Conservation (phyloP, 2,797 vertebrate genomes). For the Mustela erminea region DNA sequence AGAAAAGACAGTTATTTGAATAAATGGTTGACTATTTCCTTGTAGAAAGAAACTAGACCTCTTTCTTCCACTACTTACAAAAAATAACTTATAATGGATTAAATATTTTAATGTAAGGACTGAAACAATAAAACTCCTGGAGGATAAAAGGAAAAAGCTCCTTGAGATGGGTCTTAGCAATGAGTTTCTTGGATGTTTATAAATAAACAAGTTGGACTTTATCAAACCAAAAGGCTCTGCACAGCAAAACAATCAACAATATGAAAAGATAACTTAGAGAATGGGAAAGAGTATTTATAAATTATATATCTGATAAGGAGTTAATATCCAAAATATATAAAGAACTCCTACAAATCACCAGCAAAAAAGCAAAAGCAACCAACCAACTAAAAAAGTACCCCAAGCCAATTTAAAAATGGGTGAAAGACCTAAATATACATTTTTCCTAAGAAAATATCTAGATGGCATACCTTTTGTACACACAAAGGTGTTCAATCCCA, state of each 20-base stretch:
- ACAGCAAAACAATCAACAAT: neutral
- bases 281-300: neutral
- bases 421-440: neutral
- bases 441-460: neutral
- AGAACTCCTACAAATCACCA: neutral
- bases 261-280: neutral
- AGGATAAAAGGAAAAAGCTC: neutral
- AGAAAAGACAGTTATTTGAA: neutral
- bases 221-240: neutral
- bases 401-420: neutral
- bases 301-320: neutral
- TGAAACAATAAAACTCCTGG: neutral
- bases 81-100: neutral
- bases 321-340: neutral
- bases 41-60: neutral
- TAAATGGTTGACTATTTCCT: neutral
- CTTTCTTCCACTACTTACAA: neutral
- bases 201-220: neutral
- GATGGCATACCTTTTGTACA: neutral
- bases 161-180: neutral
- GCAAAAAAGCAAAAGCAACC: neutral
- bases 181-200: neutral
- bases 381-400: neutral
- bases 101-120: neutral
- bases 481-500: neutral